phyloP scores from a whole-genome alignment of 2,888 invertebrate genomes.

The Escarpia spicata region DNA sequence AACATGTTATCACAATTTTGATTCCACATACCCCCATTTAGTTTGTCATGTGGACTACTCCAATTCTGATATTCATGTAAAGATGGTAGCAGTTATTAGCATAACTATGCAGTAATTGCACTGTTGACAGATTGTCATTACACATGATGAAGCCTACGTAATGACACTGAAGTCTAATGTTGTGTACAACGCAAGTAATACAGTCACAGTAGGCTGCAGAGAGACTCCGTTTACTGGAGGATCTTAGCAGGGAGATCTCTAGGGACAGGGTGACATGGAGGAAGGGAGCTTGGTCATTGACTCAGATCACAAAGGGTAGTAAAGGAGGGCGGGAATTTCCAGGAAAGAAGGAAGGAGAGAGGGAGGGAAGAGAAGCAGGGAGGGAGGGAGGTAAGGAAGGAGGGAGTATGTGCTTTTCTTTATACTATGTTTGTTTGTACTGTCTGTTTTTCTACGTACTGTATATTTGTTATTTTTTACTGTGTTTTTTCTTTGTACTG shows the following conservation, averaged over 20 bases:
- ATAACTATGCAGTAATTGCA: neutral
- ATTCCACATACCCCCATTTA: too few species aligned
- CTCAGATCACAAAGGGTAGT: conserved; percentile 18
- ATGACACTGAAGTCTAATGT: conserved; percentile 9
- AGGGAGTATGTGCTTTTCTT: too few species aligned
- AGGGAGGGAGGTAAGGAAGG: neutral
- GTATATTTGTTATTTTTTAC: too few species aligned
- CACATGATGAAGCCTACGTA: neutral
- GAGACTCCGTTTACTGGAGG: too few species aligned
- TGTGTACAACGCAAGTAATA: neutral
- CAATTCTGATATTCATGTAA: neutral
- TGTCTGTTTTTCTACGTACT: too few species aligned
- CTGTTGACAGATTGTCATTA: neutral
- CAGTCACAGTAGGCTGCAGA: neutral
- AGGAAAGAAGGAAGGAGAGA: conserved; percentile 18
- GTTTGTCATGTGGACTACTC: neutral
- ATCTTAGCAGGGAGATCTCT: neutral
- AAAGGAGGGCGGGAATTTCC: neutral
- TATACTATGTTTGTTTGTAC: too few species aligned
- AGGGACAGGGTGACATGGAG: neutral
- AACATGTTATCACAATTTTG: too few species aligned
- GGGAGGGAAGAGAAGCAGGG: neutral
- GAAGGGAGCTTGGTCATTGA: neutral
- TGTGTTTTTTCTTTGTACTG: too few species aligned
- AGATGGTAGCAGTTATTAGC: neutral